These are phyloP conservation scores for Achroia grisella DNA, from an alignment of 1,140 invertebrate species.

Conservation along the genomic window DNA sequence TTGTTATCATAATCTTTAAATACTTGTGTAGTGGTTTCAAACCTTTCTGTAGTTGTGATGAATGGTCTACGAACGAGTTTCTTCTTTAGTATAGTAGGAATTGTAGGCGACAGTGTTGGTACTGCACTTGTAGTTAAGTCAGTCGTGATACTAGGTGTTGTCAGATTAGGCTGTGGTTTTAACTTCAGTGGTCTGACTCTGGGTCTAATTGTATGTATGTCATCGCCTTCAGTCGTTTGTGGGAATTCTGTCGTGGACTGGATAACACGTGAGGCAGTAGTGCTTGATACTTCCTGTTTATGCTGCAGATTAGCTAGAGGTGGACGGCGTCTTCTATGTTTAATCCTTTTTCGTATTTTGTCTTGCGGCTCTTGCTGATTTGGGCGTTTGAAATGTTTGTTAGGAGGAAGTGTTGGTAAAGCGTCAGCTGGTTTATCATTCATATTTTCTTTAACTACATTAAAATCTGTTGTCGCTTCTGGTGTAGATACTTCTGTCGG, in stretches of 20 bases:
- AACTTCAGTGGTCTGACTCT: constrained; percentile 44
- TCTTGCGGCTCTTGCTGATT: constrained; percentile 37
- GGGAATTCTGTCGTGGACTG: constrained; percentile 26
- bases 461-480: constrained; percentile 25
- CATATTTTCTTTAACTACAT: constrained; percentile 22
- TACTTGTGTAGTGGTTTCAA: constrained; percentile 46
- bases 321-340: constrained; percentile 61
- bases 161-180: constrained; percentile 36
- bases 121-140: constrained; percentile 67
- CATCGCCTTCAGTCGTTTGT: constrained; percentile 40
- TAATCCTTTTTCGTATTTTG: constrained; percentile 57
- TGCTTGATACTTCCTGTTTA: constrained; percentile 31
- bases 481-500: constrained; percentile 40
- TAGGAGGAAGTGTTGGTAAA: constrained; percentile 63
- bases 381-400: constrained; percentile 65
- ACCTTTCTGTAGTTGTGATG: constrained; percentile 42
- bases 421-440: constrained; percentile 41
- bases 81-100: constrained; percentile 58
- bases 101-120: constrained; percentile 61
- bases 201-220: constrained; percentile 50
- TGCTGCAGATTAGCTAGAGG: constrained; percentile 33
- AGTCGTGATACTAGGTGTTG: constrained; percentile 56
- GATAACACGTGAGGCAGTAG: constrained; percentile 21
- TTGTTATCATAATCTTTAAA: constrained; percentile 39
- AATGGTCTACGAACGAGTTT: constrained; percentile 44